Conservation (phyloP, 2,888 invertebrate genomes). For the Erebia palarica region DNA sequence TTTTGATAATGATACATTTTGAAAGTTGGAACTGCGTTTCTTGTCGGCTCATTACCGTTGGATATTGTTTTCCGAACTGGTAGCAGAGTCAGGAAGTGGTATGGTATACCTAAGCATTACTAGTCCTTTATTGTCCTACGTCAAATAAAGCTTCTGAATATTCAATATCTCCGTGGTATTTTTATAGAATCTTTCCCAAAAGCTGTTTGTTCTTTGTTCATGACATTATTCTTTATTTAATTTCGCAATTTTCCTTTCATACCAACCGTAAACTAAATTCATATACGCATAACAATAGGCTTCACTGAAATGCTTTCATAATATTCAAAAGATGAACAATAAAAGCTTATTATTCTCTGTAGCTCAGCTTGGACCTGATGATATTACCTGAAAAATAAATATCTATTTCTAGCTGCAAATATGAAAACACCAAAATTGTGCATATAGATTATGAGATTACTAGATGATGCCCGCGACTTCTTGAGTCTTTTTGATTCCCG, state of each 20-base stretch:
- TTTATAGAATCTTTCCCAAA: not conserved
- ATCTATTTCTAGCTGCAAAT: too few relatives aligned
- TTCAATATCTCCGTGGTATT: not conserved
- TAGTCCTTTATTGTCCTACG: too few relatives aligned
- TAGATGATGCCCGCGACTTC: too few relatives aligned
- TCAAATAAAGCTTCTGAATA: too few relatives aligned
- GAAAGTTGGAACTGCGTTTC: not conserved
- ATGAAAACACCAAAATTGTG: not conserved
- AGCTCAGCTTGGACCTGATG: too few relatives aligned
- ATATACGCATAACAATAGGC: constrained; percentile 9
- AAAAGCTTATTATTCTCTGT: not conserved
- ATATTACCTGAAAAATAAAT: too few relatives aligned
- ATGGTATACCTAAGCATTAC: too few relatives aligned
- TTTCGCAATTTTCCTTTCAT: constrained; percentile 5
- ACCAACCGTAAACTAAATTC: constrained; percentile 1
- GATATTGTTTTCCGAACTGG: too few relatives aligned
- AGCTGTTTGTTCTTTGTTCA: not conserved
- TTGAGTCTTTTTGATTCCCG: too few relatives aligned
- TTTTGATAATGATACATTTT: not conserved
- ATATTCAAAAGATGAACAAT: not conserved
- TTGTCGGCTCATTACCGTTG: too few relatives aligned
- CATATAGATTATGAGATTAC: too few relatives aligned
- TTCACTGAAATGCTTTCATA: not conserved
- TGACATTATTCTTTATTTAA: constrained; percentile 10
- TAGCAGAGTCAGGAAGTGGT: too few relatives aligned